Evolutionary conservation across 2,888 invertebrate genomes (phyloP), one percentile per base, ranked within the genome.

Genomic region (Agonopterix alstromeriana): DNA sequence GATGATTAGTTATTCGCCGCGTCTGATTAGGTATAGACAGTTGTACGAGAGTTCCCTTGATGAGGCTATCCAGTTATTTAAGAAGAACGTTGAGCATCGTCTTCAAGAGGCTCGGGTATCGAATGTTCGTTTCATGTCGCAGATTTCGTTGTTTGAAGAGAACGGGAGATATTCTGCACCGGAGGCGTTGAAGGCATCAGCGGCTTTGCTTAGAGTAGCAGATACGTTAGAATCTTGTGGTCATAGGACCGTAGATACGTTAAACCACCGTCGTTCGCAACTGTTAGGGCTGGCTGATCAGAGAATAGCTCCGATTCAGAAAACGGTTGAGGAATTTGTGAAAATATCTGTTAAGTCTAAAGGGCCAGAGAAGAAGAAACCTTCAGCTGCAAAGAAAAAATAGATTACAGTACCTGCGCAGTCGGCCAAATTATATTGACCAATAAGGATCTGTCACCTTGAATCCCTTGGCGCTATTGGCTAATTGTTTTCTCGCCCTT

Each of bases 71-170:
- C 63, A 58, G 3, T 53, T 59, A 1, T 73, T 59, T 51, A 82
- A 74, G 49, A 62, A 51, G 17, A 51, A 62, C n/a, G 46, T 78
- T 0, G 67, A 76, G 35, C 55, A 71, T 14, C 61, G 70, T n/a
- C 54, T 83, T 44, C 85, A 86, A 54, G 70, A 72, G 41, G 82
- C 67, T 8, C 70, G 83, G n/a, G 71, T 82, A 38, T 71, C 83
- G 0, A 85, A 82, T 53, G 63, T 80, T n/a, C 65, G 73, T 8
- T 80, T 78, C 46, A 57, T 82, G 52, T 62, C 73, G 5, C 61
- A 73, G 38, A 58, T 86, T 2, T 72, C 65, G 46, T 53, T 85
- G 51, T 77, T 77, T 10, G 57, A 53, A 50, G 80, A 85, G 62
- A 79, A 77, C 35, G 85, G 86, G 5, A 56, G 57, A 0, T 85